Evolutionary conservation across 2,113 vertebrate species (phyloP), one percentile per base, ranked within the genome.

Genomic region (Phaethon lepturus): DNA sequence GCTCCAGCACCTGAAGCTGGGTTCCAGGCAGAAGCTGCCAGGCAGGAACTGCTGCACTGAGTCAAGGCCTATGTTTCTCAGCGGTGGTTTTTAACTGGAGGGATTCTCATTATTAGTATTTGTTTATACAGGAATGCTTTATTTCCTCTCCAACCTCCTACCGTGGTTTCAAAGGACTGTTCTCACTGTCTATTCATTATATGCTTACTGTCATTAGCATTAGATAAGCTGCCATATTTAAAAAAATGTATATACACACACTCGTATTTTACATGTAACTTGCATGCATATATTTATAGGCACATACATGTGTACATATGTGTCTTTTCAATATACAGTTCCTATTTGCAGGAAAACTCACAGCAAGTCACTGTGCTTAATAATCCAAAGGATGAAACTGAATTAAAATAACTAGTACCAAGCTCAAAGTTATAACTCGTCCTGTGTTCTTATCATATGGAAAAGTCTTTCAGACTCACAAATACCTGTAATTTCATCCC

Each of bases 251-350:
- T 2, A 69, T 4, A 62, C 2, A 47, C 5, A 29, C 7, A 15
- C 16, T 9, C 23, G 33, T 12, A 44, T 35, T 50, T 60, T 52
- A n/a, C 14, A 40, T 64, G 18, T 38, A 76, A 60, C 24, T 38
- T 53, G 26, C 3, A 55, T 35, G 42, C 8, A 5, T 38, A 63
- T 67, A 44, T 23, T 81, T n/a, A 28, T 7, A 67, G 19, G 2
- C 9, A 19, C 8, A 50, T 4, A 72, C 9, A 33, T 0, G 2
- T 2, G 2, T 14, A 74, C 5, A 12, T 16, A 13, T 17, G 3
- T 44, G 3, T 24, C 50, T 59, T 50, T 82, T 84, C 52, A 72
- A 81, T 19, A 72, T 5, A 67, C 2, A 62, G n/a, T 8, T 85
- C 26, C 78, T 85, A 83, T 18, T 13, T 86, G 53, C 35, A 81